Conservation (phyloP, 30 jellyfish, hydroid and myxozoan species). For the Phacellophora camtschatica region DNA sequence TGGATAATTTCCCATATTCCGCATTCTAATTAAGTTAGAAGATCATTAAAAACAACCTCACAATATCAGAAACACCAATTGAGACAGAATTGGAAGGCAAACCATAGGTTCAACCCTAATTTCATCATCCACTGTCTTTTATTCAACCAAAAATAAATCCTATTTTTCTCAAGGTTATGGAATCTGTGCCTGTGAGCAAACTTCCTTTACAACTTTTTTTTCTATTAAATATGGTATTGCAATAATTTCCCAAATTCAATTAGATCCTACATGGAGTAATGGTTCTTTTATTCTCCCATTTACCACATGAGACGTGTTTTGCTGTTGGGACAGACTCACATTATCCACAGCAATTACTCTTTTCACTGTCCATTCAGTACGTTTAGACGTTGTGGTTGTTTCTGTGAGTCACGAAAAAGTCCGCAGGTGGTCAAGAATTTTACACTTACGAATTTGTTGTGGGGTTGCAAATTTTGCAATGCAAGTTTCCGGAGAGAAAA, state of each 20-base stretch:
- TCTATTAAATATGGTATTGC: slow-evolving; percentile 34
- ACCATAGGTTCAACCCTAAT: slow-evolving; percentile 51
- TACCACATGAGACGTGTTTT: slow-evolving; percentile 62
- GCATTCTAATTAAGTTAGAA: slow-evolving; percentile 2
- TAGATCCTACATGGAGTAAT: slow-evolving; percentile 57
- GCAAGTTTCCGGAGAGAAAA: no score
- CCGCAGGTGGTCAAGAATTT: slow-evolving; percentile 37
- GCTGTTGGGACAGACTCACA: slow-evolving; percentile 61
- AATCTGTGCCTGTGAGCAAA: slow-evolving; percentile 30
- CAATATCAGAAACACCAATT: not conserved
- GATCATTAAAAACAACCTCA: slow-evolving; percentile 27
- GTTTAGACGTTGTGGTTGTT: slow-evolving; percentile 54
- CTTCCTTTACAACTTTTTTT: slow-evolving; percentile 17
- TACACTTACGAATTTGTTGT: no score
- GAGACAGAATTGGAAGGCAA: slow-evolving; percentile 4
- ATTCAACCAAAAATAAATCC: slow-evolving; percentile 43
- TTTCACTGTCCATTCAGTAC: slow-evolving; percentile 40
- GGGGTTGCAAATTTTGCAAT: no score
- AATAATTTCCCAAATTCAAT: slow-evolving; percentile 64
- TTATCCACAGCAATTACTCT: slow-evolving; percentile 39
- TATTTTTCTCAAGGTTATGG: slow-evolving; percentile 27
- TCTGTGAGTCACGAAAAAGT: slow-evolving; percentile 51
- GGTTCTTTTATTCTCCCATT: slow-evolving; percentile 22
- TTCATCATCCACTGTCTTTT: slow-evolving; percentile 9
- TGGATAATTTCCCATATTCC: slow-evolving; percentile 48